These are phyloP conservation scores for Marmota monax DNA, from an alignment of 2,113 vertebrate species.

Conservation along the genomic window DNA sequence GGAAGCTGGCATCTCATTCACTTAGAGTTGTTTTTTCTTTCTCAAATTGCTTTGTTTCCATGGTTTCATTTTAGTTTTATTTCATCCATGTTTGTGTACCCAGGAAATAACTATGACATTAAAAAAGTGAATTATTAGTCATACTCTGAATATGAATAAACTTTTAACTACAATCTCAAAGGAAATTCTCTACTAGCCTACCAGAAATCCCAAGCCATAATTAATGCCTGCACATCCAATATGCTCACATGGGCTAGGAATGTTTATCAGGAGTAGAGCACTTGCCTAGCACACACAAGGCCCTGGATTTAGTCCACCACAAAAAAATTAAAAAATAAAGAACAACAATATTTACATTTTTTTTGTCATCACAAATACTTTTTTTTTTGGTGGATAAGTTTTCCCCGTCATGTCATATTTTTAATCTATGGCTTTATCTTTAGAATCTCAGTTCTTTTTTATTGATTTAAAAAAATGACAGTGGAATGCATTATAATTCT, in stretches of 20 bases:
- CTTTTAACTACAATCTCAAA: background rate
- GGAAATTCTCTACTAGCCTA: background rate
- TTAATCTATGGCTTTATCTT: no score
- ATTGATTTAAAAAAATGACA: no score
- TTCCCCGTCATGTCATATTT: no score
- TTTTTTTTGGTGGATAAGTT: no score
- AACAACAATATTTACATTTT: no score
- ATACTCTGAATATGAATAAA: background rate
- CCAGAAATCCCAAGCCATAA: background rate
- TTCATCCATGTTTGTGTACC: background rate
- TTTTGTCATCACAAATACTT: no score
- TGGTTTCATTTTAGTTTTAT: constrained; percentile 22
- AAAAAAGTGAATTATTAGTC: background rate
- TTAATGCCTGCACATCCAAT: background rate
- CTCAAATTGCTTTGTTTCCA: background rate
- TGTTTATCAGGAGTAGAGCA: background rate
- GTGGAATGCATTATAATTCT: no score
- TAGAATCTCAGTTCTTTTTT: no score
- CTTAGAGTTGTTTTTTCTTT: constrained; percentile 4
- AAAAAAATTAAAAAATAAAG: no score
- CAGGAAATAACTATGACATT: background rate
- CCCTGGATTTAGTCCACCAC: no score
- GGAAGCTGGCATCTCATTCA: background rate
- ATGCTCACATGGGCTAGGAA: background rate
- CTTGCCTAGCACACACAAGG: no score